A percentile compares a stretch with the other conserved stretches of the same genome.
phyloP scores from a whole-genome alignment of 2,113 vertebrate genomes.

The Amia ocellicauda region DNA sequence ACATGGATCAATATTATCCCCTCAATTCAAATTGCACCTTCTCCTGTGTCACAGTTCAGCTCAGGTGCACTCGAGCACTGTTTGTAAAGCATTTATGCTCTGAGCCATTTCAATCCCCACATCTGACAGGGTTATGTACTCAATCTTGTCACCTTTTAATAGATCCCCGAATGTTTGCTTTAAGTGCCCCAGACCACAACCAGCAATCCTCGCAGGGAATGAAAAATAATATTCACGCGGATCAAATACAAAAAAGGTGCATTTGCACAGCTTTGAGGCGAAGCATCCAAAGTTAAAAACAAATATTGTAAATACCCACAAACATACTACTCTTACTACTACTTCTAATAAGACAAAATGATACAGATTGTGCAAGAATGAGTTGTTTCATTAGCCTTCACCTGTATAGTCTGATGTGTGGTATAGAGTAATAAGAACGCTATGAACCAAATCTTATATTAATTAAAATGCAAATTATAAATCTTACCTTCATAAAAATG shows the following conservation, averaged over 20 bases:
- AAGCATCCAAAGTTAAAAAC: no score
- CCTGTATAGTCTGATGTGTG: background rate
- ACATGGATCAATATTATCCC: constrained; percentile 20
- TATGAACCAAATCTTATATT: constrained; percentile 34
- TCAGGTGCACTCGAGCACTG: constrained; percentile 32
- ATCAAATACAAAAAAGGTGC: no score
- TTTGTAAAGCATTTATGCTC: constrained; percentile 42
- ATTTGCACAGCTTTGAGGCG: no score
- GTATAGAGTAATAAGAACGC: constrained; percentile 6
- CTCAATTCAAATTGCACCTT: constrained; percentile 25
- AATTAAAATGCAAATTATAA: constrained; percentile 56
- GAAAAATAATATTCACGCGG: constrained; percentile 5
- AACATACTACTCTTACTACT: no score
- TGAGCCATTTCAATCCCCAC: constrained; percentile 39
- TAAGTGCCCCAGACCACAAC: constrained; percentile 28
- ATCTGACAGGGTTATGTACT: constrained; percentile 50
- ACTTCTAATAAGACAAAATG: no score
- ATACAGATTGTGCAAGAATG: no score
- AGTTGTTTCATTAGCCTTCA: no score
- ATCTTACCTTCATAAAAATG: constrained; percentile 46
- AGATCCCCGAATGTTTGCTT: constrained; percentile 46
- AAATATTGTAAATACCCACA: no score
- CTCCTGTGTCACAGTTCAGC: constrained; percentile 31
- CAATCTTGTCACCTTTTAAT: constrained; percentile 50
- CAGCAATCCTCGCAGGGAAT: background rate